Evolutionary conservation across 2,888 invertebrate genomes (phyloP).

Genomic region (Fragum whitleyi): DNA sequence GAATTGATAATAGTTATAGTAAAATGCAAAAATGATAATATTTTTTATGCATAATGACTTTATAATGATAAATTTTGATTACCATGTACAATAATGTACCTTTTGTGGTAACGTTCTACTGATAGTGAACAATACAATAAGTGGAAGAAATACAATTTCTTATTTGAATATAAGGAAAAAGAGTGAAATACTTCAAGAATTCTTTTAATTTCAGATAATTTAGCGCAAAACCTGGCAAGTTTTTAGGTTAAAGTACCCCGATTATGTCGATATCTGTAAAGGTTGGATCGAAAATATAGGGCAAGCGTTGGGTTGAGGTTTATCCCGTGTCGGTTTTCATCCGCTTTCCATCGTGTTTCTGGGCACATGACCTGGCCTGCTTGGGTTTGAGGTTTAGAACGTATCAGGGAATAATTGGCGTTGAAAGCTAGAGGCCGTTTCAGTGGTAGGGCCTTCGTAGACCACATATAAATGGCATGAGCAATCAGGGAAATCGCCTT

Average conservation of each 20-base stretch:
- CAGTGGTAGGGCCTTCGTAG: constrained; percentile 8
- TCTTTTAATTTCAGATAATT: constrained; percentile 26
- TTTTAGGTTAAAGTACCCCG: constrained; percentile 2
- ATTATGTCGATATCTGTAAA: constrained; percentile 12
- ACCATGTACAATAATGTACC: too few species aligned
- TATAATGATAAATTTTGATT: too few species aligned
- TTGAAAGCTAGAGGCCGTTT: background rate
- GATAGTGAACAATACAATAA: too few species aligned
- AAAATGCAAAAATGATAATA: too few species aligned
- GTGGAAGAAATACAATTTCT: too few species aligned
- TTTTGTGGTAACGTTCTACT: too few species aligned
- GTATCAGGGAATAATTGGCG: constrained; percentile 1
- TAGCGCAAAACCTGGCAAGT: constrained; percentile 13
- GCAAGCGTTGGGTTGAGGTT: constrained; percentile 10
- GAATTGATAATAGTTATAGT: too few species aligned
- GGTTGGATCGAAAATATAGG: constrained; percentile 9
- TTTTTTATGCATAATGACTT: too few species aligned
- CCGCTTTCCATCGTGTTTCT: constrained; percentile 2
- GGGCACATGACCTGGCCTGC: background rate
- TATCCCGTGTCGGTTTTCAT: background rate
- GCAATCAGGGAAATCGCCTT: background rate
- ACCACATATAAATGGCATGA: constrained; percentile 12
- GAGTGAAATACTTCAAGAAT: background rate
- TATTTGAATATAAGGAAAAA: too few species aligned
- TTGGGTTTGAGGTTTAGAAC: background rate